Percentiles rank a stretch among this genome's conserved stretches.
Evolutionary conservation across 2,797 vertebrate genomes (phyloP).

Genomic region (Tamandua tetradactyla): DNA sequence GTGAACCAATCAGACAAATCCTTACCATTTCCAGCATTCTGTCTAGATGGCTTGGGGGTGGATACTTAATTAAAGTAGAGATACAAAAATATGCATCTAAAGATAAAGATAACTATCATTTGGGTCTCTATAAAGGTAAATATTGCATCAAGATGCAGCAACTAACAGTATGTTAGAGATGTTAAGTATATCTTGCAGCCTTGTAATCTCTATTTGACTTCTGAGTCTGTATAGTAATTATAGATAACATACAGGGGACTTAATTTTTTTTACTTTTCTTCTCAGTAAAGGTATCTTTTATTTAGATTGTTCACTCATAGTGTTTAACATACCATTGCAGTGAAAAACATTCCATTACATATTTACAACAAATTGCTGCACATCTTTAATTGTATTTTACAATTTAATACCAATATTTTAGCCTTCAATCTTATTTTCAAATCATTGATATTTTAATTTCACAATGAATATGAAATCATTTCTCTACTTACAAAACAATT

Average conservation of each 20-base stretch:
- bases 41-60: not conserved
- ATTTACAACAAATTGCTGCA: constrained; percentile 53
- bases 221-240: not conserved
- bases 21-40: not conserved
- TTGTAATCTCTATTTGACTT: not conserved
- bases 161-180: not conserved
- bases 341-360: constrained; percentile 13
- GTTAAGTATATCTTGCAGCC: not conserved
- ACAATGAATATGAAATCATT: constrained; percentile 15
- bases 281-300: constrained; percentile 17
- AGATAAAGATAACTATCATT: not conserved
- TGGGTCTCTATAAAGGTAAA: not conserved
- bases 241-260: constrained; percentile 11
- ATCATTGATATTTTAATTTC: constrained; percentile 57
- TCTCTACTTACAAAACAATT: constrained; percentile 44
- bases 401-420: constrained; percentile 32
- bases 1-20: constrained; percentile 26
- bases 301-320: not conserved
- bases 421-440: not conserved
- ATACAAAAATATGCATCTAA: not conserved
- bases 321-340: not conserved
- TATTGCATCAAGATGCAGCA: not conserved
- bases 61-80: constrained; percentile 2
- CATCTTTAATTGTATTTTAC: not conserved
- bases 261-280: not conserved